These are phyloP conservation scores for Neuroscelio doddi DNA, from an alignment of 2,888 invertebrate species.

Conservation along the genomic window DNA sequence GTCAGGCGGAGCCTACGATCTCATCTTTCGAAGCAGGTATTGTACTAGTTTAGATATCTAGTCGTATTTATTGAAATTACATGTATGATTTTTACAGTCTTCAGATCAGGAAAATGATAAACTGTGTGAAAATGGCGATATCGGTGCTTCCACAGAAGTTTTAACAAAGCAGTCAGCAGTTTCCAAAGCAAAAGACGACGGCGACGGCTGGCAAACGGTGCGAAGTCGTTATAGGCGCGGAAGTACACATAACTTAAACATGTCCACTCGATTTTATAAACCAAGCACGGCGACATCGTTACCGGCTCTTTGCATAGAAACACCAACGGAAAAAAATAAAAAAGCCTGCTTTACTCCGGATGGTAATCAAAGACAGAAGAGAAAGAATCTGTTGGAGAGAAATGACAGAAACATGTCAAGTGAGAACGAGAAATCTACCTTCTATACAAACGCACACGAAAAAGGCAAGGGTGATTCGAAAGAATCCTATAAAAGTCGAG, in stretches of 20 bases:
- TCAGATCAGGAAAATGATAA: conserved; percentile 41
- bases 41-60: neutral
- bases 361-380: conserved; percentile 50
- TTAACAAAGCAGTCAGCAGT: conserved; percentile 58
- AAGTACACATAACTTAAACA: conserved; percentile 76
- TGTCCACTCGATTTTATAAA: conserved; percentile 83
- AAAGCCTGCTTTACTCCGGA: conserved; percentile 61
- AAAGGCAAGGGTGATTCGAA: conserved; percentile 39
- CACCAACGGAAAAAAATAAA: conserved; percentile 58
- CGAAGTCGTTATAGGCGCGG: conserved; percentile 81
- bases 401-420: conserved; percentile 54
- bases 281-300: conserved; percentile 88
- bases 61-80: conserved; percentile 8
- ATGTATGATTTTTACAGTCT: conserved; percentile 37
- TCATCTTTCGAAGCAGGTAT: conserved; percentile 9
- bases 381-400: conserved; percentile 54
- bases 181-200: conserved; percentile 64
- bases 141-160: conserved; percentile 63
- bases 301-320: conserved; percentile 78
- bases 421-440: conserved; percentile 59
- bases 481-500: conserved; percentile 32
- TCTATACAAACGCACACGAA: conserved; percentile 69
- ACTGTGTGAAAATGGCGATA: conserved; percentile 55
- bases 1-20: conserved; percentile 56
- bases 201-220: conserved; percentile 93